Base-by-base conservation (phyloP, 2,888 invertebrate genomes). In the Ommatoiulus sabulosus region DNA sequence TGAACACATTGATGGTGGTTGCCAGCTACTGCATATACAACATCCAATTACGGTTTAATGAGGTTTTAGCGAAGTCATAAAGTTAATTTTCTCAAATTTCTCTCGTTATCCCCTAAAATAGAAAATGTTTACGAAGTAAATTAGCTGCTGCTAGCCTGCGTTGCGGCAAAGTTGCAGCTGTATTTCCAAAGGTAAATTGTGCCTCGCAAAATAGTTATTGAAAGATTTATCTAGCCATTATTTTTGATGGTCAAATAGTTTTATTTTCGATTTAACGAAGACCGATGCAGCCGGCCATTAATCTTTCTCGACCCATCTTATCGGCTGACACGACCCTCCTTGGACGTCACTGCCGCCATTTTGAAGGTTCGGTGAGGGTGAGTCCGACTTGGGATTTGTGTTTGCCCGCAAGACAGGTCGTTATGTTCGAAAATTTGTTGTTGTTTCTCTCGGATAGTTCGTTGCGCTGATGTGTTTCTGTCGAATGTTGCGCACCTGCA, bases 221-320 rank as follows among this genome's bases (percentile, higher is more conserved):
- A 35, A 80, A 80, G 80, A 80, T 80, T 80, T 80, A 80, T 80
- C 24, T 35, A 35, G 15, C 80, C 80, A 80, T 80, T 80, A 80
- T 35, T 80, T 80, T 80, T 80, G 35, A 80, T 80, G 80, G 35
- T 35, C 12, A 35, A 80, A 80, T 80, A 80, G 80, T 80, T 80
- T 35, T 80, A 80, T 80, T 80, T 80, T 80, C 80, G 80, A 80
- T 80, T 80, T 80, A 80, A 80, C 80, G 80, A 80, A 80, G 24
- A 35, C 80, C 80, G 3, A 24, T 35, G 80, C 80, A 80, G 80
- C 80, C 80, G 80, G 80, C 80, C 80, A 35, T 80, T 80, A 80
- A 80, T 80, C 80, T 80, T 80, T 35, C 35, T 35, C 15, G 80
- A 80, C 80, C 80, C 80, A 80, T 80, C 35, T 43, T 35, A 80